Evolutionary conservation across 2,888 invertebrate species (phyloP), one percentile per base, ranked within the genome.

Genomic region (Caenorhabditis becei): DNA sequence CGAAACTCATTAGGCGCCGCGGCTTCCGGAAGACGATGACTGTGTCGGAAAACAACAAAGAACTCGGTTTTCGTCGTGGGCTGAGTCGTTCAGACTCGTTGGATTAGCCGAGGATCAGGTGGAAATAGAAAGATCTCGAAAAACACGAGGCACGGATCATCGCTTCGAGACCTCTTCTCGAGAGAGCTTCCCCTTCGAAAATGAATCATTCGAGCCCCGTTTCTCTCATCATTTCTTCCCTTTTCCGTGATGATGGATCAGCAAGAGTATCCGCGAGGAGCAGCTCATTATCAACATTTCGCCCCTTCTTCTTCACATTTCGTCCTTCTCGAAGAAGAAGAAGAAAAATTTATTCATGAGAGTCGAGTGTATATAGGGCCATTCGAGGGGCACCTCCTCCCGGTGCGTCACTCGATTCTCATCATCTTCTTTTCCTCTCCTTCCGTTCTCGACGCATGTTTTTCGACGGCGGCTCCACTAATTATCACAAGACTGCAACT

Each of bases 261-360:
- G 69, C 54, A 69, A 54, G 53, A 53, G 24, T 53, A 54, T 32
- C 32, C 10, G 53, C 66, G 20, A 23, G 35, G 49, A 24, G 7
- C 16, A 69, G 47, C 49, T 62, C 62, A 47, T 47, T 62, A 35
- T 59, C 59, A 53, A 53, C 18, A 8, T 20, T 32, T 28, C 56
- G 1, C 14, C n/a, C 51, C 28, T 28, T 63, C 37, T 5, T 24
- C 32, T 51, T 20, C 65, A 32, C 53, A 51, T 56, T 67, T 67
- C 56, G 41, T 67, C 49, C 7, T 49, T 20, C 16, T 58, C 69
- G 16, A 44, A 44, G n/a, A n/a, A n/a, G n/a, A n/a, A n/a, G n/a
- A n/a, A n/a, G n/a, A n/a, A 54, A 67, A 67, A 67, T 67, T 67
- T 67, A 67, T 67, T 67, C 67, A 67, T 67, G 67, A 67, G 54